Base-by-base conservation (phyloP, 2,888 invertebrate genomes). In the Drosophila neonasuta region DNA sequence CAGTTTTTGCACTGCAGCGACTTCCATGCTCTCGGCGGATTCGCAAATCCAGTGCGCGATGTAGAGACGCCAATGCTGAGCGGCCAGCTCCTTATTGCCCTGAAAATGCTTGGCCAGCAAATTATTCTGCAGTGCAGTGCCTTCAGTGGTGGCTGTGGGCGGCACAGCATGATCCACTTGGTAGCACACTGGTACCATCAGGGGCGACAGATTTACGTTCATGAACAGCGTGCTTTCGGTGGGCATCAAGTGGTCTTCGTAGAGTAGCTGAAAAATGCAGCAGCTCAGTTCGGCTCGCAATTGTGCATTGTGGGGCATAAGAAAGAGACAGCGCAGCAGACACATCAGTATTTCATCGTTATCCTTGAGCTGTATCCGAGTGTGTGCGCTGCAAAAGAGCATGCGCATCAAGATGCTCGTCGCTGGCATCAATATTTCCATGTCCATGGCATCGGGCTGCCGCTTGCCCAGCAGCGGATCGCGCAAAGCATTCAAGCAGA, bases 361-460 rank as follows among this genome's bases (percentile, higher is more conserved):
- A 1, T 79, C 65, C 2, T 82, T 69, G 8, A 90, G 60, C 62
- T 88, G 79, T 6, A 75, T 67, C 0, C 90, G 89, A 42, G 89
- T 81, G 1, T 62, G 59, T 0, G 79, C 69, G 71, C 82, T 86
- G 32, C 84, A 77, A 10, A 89, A 69, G 9, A 88, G 73, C 9
- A 89, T 32, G 60, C 89, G 89, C 9, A 84, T 59, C 9, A 90
- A 41, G 24, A 91, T 87, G 34, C 90, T 85, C 1, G 90, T 77
- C 0, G 86, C 79, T 0, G 90, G 89, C 30, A 80, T 62, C 2
- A 85, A 79, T 1, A 30, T 39, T 1, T 74, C 61, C 15, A n/a
- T 9, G 10, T 36, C 42, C 11, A 9, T 6, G 6, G 13, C 11
- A n/a, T 1, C 5, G 0, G 2, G 11, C 1, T 3, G n/a, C 1